Evolutionary conservation across 2,113 vertebrate genomes (phyloP).

Genomic region (Macroglossus sobrinus): DNA sequence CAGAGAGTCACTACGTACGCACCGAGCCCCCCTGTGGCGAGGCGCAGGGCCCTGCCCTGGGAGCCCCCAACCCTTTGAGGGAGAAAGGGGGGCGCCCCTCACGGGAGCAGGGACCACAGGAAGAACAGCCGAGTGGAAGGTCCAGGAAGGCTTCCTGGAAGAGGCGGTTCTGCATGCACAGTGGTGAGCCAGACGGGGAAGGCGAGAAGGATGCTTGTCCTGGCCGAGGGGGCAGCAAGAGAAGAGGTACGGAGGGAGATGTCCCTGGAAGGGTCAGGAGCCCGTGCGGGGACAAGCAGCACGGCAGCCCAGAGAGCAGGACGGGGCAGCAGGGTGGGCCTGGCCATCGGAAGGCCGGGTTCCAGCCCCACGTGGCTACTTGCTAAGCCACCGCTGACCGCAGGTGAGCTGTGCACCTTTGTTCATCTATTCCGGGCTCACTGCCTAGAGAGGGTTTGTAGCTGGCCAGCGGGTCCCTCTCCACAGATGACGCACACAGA

Average conservation of each 20-base stretch:
- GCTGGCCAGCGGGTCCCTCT: not conserved
- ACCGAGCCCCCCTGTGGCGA: not conserved
- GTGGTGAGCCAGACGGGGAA: not conserved
- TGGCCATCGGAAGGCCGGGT: not conserved
- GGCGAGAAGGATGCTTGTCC: not conserved
- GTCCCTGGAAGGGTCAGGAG: not conserved
- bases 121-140: not conserved
- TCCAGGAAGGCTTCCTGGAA: not conserved
- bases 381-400: not conserved
- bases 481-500: not conserved
- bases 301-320: not conserved
- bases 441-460: too few relatives aligned
- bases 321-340: not conserved
- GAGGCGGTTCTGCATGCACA: not conserved
- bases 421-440: too few relatives aligned
- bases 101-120: not conserved
- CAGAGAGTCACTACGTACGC: accelerated
- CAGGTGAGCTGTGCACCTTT: not conserved
- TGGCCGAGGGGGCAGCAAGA: not conserved
- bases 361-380: not conserved
- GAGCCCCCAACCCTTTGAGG: not conserved
- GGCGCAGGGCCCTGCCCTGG: accelerated
- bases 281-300: accelerated
- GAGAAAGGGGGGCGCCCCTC: too few relatives aligned
- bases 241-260: not conserved